Evolutionary conservation across 2,888 invertebrate genomes (phyloP).

Genomic region (Lycaena phlaeas): DNA sequence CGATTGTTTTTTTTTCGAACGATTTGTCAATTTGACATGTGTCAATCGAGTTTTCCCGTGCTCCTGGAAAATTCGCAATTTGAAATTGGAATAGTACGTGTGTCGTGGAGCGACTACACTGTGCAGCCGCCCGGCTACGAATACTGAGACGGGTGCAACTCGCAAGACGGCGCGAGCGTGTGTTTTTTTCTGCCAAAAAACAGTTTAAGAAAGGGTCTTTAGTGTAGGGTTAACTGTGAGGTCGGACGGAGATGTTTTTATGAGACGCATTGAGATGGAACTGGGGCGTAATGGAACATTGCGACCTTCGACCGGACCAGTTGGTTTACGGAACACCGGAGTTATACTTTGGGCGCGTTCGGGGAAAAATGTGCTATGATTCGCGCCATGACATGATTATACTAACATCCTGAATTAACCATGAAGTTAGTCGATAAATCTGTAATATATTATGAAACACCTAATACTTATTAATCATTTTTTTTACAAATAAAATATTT

Average conservation of each 20-base stretch:
- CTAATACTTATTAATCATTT: too few relatives aligned
- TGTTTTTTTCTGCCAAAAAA: conserved; percentile 67
- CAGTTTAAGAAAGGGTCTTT: conserved; percentile 50
- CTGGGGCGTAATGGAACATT: conserved; percentile 24
- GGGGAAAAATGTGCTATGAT: too few relatives aligned
- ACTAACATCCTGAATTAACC: too few relatives aligned
- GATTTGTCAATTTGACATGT: conserved; percentile 23
- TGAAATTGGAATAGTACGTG: conserved; percentile 32
- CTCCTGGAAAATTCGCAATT: conserved; percentile 39
- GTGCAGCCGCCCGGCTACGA: conserved; percentile 58
- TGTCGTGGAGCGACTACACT: conserved; percentile 48
- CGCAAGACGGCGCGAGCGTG: conserved; percentile 32
- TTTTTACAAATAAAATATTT: too few relatives aligned
- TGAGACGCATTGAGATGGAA: conserved; percentile 18
- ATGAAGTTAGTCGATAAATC: too few relatives aligned
- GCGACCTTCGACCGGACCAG: conserved; percentile 24
- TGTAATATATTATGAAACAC: background rate
- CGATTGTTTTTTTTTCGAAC: conserved; percentile 30
- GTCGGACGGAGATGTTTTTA: conserved; percentile 44
- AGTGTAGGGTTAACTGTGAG: conserved; percentile 60
- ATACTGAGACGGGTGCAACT: conserved; percentile 42
- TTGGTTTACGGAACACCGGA: conserved; percentile 13
- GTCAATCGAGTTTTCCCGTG: conserved; percentile 55
- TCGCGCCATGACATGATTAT: too few relatives aligned
- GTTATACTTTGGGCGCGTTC: background rate